phyloP scores from a whole-genome alignment of 1,140 invertebrate species.

The Drosophila saltans region DNA sequence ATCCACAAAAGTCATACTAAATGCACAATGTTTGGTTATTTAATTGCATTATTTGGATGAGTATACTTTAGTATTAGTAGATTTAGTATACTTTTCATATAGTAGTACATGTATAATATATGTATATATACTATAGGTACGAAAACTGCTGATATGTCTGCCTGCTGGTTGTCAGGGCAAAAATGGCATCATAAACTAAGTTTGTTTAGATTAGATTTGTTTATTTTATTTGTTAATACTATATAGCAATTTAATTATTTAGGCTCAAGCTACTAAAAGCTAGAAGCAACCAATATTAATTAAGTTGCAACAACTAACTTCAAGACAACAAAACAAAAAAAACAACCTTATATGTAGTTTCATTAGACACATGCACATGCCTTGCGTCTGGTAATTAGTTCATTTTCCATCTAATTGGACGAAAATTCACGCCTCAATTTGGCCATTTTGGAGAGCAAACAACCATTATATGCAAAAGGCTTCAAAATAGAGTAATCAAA shows the following conservation, averaged over 20 bases:
- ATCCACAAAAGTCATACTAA: too few relatives aligned
- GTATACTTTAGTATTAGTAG: too few relatives aligned
- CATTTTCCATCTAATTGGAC: conserved; percentile 12
- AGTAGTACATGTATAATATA: too few relatives aligned
- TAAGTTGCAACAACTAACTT: not conserved
- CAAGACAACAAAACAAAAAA: not conserved
- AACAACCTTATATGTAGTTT: conserved; percentile 19
- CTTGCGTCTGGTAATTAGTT: conserved; percentile 28
- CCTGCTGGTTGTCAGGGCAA: not conserved
- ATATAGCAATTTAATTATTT: not conserved
- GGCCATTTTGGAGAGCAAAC: not conserved
- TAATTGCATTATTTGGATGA: too few relatives aligned
- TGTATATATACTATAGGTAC: too few relatives aligned
- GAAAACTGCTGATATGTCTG: too few relatives aligned
- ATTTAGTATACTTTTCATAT: too few relatives aligned
- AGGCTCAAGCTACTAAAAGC: not conserved
- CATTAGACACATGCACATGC: conserved; percentile 16
- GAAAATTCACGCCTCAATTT: conserved; percentile 31
- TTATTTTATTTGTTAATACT: conserved; percentile 5
- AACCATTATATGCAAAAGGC: conserved; percentile 5
- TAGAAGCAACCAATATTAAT: conserved; percentile 4
- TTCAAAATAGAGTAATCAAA: conserved; percentile 26
- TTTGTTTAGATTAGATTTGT: conserved; percentile 13
- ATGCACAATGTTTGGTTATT: too few relatives aligned
- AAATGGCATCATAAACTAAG: not conserved